phyloP scores from a whole-genome alignment of 2,113 vertebrate species.

The Scatophagus argus region DNA sequence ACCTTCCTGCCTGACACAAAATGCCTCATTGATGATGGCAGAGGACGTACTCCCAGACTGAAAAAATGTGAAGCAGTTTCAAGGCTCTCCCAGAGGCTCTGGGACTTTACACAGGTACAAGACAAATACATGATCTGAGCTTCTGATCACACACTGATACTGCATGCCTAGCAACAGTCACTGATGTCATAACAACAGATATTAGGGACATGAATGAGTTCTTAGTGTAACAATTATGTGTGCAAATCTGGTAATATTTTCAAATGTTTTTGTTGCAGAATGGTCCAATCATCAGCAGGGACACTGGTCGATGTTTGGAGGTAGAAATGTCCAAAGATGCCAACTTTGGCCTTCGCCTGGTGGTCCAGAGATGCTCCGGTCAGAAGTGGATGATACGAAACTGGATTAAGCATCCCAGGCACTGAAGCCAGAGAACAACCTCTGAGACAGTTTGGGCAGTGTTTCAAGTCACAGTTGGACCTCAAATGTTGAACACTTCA shows the following conservation, averaged over 20 bases:
- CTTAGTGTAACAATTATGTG: neutral
- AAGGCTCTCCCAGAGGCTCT: slow-evolving; percentile 90
- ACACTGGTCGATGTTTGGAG: slow-evolving; percentile 96
- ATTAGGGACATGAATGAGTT: neutral
- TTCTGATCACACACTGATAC: neutral
- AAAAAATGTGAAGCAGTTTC: slow-evolving; percentile 91
- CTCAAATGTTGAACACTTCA: slow-evolving; percentile 44
- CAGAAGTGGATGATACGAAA: slow-evolving; percentile 99
- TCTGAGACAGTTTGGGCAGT: slow-evolving; percentile 40
- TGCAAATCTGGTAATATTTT: neutral
- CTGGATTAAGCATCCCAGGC: slow-evolving; percentile 92
- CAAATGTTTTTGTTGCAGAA: slow-evolving; percentile 82
- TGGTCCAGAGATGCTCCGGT: slow-evolving; percentile 96
- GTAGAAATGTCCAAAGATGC: slow-evolving; percentile 98
- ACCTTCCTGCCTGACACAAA: slow-evolving; percentile 96
- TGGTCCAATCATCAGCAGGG: slow-evolving; percentile 96
- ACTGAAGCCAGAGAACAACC: slow-evolving; percentile 80
- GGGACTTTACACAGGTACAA: slow-evolving; percentile 98
- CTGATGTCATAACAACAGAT: neutral
- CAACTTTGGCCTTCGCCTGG: slow-evolving; percentile 95
- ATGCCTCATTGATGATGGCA: slow-evolving; percentile 94
- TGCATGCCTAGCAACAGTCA: neutral
- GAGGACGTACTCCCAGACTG: slow-evolving; percentile 89
- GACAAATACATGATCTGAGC: neutral
- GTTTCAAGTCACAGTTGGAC: slow-evolving; percentile 47